Evolutionary conservation across 2,113 vertebrate species (phyloP).

Genomic region (Spea bombifrons): DNA sequence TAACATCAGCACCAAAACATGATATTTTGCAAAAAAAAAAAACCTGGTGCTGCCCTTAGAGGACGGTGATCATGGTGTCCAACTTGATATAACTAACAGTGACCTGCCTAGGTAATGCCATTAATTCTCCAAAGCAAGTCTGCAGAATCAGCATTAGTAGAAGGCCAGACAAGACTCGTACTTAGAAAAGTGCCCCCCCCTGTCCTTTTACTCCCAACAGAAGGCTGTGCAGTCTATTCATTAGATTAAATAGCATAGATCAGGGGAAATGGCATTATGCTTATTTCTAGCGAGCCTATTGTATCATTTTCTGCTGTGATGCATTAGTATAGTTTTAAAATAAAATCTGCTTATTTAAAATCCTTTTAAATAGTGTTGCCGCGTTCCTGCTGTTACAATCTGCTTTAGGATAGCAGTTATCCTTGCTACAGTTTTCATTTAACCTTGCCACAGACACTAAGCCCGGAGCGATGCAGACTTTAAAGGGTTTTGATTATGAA

Average conservation of each 20-base stretch:
- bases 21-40: not conserved
- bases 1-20: not conserved
- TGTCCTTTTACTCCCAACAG: constrained; percentile 57
- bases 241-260: constrained; percentile 60
- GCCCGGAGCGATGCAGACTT: constrained; percentile 67
- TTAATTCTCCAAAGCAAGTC: constrained; percentile 48
- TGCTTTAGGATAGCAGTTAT: constrained; percentile 68
- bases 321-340: constrained; percentile 70
- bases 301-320: constrained; percentile 65
- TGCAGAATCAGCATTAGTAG: constrained; percentile 52
- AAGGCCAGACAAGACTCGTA: constrained; percentile 55
- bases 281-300: constrained; percentile 67
- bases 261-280: constrained; percentile 59
- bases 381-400: constrained; percentile 72
- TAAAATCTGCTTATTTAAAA: constrained; percentile 79
- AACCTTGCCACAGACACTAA: constrained; percentile 72
- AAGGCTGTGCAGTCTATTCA: constrained; percentile 50
- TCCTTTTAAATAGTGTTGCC: constrained; percentile 78
- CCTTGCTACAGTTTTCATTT: constrained; percentile 75
- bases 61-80: constrained; percentile 33
- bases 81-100: constrained; percentile 52
- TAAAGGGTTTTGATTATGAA: constrained; percentile 65
- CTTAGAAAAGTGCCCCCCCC: constrained; percentile 22
- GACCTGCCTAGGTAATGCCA: constrained; percentile 36
- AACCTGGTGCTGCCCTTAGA: not conserved